These are phyloP conservation scores for Amblyjoppa fuscipennis DNA, from an alignment of 2,888 invertebrate species.

Conservation along the genomic window DNA sequence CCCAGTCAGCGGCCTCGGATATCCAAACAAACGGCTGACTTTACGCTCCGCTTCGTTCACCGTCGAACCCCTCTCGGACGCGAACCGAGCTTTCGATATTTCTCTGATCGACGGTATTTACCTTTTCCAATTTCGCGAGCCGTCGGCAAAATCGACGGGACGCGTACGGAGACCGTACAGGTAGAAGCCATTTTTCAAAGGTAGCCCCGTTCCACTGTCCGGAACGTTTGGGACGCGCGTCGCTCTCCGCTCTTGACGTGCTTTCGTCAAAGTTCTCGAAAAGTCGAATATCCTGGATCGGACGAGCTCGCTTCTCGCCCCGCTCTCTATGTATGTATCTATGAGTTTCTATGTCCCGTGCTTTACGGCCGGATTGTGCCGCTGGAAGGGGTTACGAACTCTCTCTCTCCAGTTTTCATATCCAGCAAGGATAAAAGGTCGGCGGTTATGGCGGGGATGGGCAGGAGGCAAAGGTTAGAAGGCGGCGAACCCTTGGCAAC, in stretches of 20 bases:
- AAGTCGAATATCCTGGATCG: conserved; percentile 7
- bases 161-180: not conserved
- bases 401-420: conserved; percentile 10
- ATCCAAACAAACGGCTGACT: too few species aligned
- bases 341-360: not conserved
- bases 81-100: not conserved
- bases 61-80: not conserved
- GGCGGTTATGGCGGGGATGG: not conserved
- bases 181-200: conserved; percentile 3
- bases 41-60: too few species aligned
- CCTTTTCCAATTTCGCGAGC: conserved; percentile 7
- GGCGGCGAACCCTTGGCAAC: conserved; percentile 63
- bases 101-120: conserved; percentile 12
- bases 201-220: not conserved
- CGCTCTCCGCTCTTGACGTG: not conserved
- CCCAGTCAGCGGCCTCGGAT: too few species aligned
- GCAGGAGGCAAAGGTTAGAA: conserved; percentile 62
- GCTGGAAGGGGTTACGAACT: conserved; percentile 1
- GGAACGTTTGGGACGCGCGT: not conserved
- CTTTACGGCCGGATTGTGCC: not conserved
- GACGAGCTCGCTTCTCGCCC: not conserved
- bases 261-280: not conserved
- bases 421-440: conserved; percentile 44
- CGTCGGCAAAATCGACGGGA: conserved; percentile 11
- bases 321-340: not conserved